phyloP scores from a whole-genome alignment of 1,140 invertebrate species.

The Pseudomyrmex flavicornis region DNA sequence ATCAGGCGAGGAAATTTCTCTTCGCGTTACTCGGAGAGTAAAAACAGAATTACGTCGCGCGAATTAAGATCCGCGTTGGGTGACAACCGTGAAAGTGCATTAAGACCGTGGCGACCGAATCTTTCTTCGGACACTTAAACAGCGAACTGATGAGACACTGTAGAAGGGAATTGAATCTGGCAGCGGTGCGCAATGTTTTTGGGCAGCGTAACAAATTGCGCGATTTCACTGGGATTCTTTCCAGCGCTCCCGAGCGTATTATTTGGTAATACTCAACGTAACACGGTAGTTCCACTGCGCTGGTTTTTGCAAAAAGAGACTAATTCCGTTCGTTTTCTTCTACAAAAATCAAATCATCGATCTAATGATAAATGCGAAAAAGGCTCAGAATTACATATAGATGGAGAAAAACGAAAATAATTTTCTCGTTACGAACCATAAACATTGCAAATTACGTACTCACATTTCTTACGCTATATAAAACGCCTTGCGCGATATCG shows the following conservation, averaged over 20 bases:
- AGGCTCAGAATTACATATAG: neutral
- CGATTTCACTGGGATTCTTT: constrained; percentile 45
- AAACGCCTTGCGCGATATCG: constrained; percentile 11
- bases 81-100: constrained; percentile 41
- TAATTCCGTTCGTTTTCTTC: constrained; percentile 5
- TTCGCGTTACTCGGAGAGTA: constrained; percentile 7
- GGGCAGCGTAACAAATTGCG: neutral
- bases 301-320: neutral
- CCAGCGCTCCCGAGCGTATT: constrained; percentile 13
- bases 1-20: constrained; percentile 13
- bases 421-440: constrained; percentile 24
- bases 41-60: constrained; percentile 25
- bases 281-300: neutral
- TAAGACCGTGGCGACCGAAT: constrained; percentile 13
- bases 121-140: neutral
- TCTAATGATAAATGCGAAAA: constrained; percentile 6
- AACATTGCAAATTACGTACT: constrained; percentile 24
- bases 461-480: constrained; percentile 9
- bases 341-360: neutral
- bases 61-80: constrained; percentile 17
- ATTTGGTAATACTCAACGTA: constrained; percentile 12
- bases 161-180: constrained; percentile 14
- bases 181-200: neutral
- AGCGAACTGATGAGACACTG: neutral
- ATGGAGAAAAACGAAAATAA: constrained; percentile 11